phyloP scores from a whole-genome alignment of 30 jellyfish, hydroid and myxozoan genomes.

The Hydra vulgaris region DNA sequence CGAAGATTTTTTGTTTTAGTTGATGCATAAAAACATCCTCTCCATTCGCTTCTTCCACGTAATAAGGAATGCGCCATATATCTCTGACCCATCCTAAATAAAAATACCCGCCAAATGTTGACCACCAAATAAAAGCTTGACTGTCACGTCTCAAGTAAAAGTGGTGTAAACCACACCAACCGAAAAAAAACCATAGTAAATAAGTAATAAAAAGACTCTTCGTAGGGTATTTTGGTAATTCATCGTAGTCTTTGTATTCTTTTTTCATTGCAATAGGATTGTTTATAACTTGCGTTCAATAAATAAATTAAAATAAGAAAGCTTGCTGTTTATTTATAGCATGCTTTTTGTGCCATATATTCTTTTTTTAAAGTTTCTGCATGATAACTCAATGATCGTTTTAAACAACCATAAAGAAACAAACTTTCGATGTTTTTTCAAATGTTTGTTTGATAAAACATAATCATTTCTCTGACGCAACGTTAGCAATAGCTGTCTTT shows the following conservation, averaged over 20 bases:
- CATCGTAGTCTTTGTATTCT: not conserved
- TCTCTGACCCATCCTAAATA: slow-evolving; percentile 94
- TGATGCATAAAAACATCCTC: slow-evolving; percentile 44
- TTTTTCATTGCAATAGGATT: not conserved
- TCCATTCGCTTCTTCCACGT: slow-evolving; percentile 94
- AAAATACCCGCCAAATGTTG: slow-evolving; percentile 85
- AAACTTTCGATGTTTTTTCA: not conserved
- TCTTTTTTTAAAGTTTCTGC: not conserved
- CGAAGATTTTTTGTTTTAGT: slow-evolving; percentile 39
- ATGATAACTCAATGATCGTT: not conserved
- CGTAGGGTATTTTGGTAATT: not conserved
- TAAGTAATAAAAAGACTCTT: slow-evolving; percentile 49
- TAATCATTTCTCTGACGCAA: no score
- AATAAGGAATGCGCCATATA: slow-evolving; percentile 86
- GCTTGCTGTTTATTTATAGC: no score
- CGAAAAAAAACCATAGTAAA: slow-evolving; percentile 83
- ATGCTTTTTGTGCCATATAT: not conserved
- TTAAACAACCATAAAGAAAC: not conserved
- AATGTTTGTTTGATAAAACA: no score
- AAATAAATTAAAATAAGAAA: no score
- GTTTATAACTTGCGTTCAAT: not conserved
- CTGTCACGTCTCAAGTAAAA: slow-evolving; percentile 90
- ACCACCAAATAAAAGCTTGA: slow-evolving; percentile 96
- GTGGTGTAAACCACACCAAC: slow-evolving; percentile 81
- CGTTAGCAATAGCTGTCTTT: no score